These are phyloP conservation scores for Elachura formosa DNA, from an alignment of 2,113 vertebrate species.

Conservation along the genomic window DNA sequence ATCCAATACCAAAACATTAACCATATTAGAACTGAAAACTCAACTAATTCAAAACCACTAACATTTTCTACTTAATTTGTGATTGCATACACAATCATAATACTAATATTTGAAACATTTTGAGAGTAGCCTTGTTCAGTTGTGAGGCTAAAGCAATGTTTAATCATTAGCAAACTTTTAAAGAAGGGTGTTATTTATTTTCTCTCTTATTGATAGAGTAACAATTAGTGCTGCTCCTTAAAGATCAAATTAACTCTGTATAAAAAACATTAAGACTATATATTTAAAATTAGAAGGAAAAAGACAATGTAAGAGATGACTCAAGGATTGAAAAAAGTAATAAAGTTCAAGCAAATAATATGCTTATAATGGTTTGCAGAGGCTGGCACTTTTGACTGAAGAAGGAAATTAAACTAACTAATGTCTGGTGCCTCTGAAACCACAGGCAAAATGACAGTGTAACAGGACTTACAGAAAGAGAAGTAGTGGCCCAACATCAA, in stretches of 20 bases:
- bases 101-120: neutral
- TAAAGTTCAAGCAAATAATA: neutral
- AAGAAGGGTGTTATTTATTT: neutral
- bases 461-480: neutral
- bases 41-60: neutral
- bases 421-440: constrained; percentile 37
- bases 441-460: constrained; percentile 15
- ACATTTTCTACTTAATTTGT: neutral
- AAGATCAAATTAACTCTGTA: neutral
- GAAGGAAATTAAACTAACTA: neutral
- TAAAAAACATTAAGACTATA: neutral
- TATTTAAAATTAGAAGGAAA: neutral
- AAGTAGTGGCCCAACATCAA: neutral
- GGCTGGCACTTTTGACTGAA: neutral
- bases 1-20: neutral
- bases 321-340: neutral
- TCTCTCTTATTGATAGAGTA: neutral
- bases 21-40: neutral
- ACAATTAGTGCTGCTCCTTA: neutral
- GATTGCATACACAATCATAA: neutral
- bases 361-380: constrained; percentile 1
- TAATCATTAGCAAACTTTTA: neutral
- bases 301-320: neutral
- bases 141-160: neutral
- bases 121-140: neutral